phyloP scores from a whole-genome alignment of 2,888 invertebrate genomes.

The Metopia argyrocephala region DNA sequence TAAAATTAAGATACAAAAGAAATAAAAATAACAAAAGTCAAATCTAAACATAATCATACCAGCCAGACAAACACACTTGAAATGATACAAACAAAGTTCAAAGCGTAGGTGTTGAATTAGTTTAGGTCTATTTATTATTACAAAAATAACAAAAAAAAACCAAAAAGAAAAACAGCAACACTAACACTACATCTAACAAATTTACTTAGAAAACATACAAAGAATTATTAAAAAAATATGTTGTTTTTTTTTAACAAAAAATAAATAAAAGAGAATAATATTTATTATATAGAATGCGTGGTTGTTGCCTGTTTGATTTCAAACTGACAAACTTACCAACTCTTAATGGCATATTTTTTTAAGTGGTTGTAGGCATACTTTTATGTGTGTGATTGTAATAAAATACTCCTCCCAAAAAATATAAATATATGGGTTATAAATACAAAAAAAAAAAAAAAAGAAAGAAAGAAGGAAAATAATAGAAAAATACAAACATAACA shows the following conservation, averaged over 20 bases:
- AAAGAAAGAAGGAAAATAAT: background rate
- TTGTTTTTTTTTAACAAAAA: slow-evolving; percentile 28
- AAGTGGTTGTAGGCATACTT: slow-evolving; percentile 16
- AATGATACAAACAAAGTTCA: slow-evolving; percentile 55
- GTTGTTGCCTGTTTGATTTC: slow-evolving; percentile 28
- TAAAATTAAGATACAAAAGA: slow-evolving; percentile 37
- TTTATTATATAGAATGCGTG: slow-evolving; percentile 42
- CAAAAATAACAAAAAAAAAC: background rate
- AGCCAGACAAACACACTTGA: slow-evolving; percentile 4
- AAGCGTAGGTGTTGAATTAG: slow-evolving; percentile 63
- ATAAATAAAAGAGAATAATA: slow-evolving; percentile 8
- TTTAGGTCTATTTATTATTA: slow-evolving; percentile 57
- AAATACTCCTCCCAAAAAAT: slow-evolving; percentile 42
- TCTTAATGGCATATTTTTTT: background rate
- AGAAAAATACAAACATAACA: background rate
- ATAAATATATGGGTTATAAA: too few relatives aligned
- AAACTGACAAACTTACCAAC: background rate
- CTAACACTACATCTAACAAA: too few relatives aligned
- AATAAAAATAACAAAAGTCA: background rate
- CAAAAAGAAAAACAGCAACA: background rate
- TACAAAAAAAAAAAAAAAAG: slow-evolving; percentile 16
- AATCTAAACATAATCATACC: background rate
- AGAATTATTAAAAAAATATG: slow-evolving; percentile 5
- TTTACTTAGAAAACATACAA: slow-evolving; percentile 17
- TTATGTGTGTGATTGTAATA: slow-evolving; percentile 31